phyloP scores from a whole-genome alignment of 2,113 vertebrate genomes.

The Triplophysa tibetana region DNA sequence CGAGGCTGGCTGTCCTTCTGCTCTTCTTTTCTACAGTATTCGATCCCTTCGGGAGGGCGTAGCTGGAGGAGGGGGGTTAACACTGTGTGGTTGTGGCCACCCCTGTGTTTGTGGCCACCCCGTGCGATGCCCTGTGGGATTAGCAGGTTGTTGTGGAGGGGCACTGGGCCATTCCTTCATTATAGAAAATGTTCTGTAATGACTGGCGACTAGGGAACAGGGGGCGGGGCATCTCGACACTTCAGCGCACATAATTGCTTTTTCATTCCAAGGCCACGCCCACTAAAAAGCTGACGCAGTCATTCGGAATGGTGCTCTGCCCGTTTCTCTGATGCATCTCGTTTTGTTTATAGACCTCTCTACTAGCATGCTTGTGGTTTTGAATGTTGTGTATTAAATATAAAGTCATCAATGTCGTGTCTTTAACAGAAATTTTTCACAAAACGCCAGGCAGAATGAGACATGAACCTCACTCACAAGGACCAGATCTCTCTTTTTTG shows the following conservation, averaged over 20 bases:
- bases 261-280: conserved; percentile 56
- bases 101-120: conserved; percentile 58
- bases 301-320: conserved; percentile 11
- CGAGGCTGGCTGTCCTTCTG: not conserved
- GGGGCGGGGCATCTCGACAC: conserved; percentile 57
- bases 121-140: conserved; percentile 63
- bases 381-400: too few relatives aligned
- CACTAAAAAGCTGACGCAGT: conserved; percentile 55
- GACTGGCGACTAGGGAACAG: conserved; percentile 57
- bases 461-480: not conserved
- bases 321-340: not conserved
- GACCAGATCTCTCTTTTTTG: not conserved
- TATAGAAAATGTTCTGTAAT: conserved; percentile 68
- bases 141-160: conserved; percentile 75
- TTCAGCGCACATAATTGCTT: conserved; percentile 70
- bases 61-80: conserved; percentile 48
- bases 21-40: conserved; percentile 1
- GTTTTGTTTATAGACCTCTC: not conserved
- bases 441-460: not conserved
- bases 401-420: too few relatives aligned
- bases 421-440: too few relatives aligned
- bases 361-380: too few relatives aligned
- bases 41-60: conserved; percentile 11
- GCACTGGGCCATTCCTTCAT: conserved; percentile 69
- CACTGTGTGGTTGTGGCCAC: conserved; percentile 67